These are phyloP conservation scores for Muscicapa adusta DNA, from an alignment of 2,113 vertebrate genomes.

Conservation along the genomic window DNA sequence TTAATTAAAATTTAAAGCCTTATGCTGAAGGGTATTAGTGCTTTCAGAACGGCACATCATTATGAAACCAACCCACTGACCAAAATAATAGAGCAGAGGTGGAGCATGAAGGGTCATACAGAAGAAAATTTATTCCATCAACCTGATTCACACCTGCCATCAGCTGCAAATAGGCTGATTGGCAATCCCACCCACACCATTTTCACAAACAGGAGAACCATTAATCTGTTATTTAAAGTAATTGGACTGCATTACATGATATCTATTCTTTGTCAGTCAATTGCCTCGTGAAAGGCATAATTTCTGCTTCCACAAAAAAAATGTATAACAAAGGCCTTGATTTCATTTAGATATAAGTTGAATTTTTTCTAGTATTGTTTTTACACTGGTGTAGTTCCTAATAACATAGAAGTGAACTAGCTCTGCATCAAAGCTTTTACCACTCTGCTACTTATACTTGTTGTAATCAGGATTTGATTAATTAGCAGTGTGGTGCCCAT, in stretches of 20 bases:
- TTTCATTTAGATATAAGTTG: neutral
- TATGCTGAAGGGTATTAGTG: conserved; percentile 42
- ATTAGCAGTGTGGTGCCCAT: neutral
- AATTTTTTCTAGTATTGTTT: neutral
- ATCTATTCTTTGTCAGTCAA: neutral
- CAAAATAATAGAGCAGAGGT: conserved; percentile 45
- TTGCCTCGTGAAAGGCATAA: neutral
- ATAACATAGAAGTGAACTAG: neutral
- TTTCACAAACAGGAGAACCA: neutral
- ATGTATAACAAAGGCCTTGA: neutral
- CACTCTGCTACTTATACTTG: neutral
- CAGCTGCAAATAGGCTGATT: conserved; percentile 52
- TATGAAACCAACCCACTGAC: conserved; percentile 27
- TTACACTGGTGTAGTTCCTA: neutral
- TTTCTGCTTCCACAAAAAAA: neutral
- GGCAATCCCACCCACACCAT: conserved; percentile 1
- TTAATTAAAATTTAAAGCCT: conserved; percentile 51
- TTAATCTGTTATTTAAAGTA: conserved; percentile 26
- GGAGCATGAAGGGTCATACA: conserved; percentile 34
- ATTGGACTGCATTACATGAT: neutral
- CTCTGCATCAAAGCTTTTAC: neutral
- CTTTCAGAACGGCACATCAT: conserved; percentile 55
- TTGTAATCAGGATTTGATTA: neutral
- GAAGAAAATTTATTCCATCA: conserved; percentile 48
- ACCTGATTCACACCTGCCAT: conserved; percentile 67